Conservation (phyloP, 1,140 invertebrate genomes). For the Drosophila hydei region DNA sequence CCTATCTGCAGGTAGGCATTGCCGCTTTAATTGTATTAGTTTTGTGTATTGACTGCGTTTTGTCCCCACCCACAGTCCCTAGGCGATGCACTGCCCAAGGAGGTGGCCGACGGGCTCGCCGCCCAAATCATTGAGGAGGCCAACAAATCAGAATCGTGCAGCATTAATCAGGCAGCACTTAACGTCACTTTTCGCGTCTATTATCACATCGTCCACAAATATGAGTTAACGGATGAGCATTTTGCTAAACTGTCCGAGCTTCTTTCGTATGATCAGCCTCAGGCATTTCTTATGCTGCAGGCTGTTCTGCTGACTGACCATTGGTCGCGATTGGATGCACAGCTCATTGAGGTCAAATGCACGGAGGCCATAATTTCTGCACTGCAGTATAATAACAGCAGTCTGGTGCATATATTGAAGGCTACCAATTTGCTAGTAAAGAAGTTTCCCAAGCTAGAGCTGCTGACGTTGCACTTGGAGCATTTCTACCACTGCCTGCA, state of each 20-base stretch:
- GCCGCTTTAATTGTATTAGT: neutral
- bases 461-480: slow-evolving; percentile 47
- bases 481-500: slow-evolving; percentile 79
- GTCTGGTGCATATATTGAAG: slow-evolving; percentile 65
- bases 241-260: slow-evolving; percentile 42
- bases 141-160: slow-evolving; percentile 23
- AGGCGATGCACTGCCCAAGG: slow-evolving; percentile 54
- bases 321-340: slow-evolving; percentile 47
- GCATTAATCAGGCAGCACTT: slow-evolving; percentile 60
- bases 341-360: slow-evolving; percentile 48
- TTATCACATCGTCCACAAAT: slow-evolving; percentile 66
- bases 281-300: slow-evolving; percentile 61
- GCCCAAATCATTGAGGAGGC: slow-evolving; percentile 49
- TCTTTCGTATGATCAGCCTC: slow-evolving; percentile 28
- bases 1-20: slow-evolving; percentile 49
- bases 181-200: slow-evolving; percentile 70
- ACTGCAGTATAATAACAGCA: slow-evolving; percentile 46
- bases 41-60: neutral
- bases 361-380: slow-evolving; percentile 49
- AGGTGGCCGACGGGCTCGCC: slow-evolving; percentile 55
- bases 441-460: slow-evolving; percentile 60
- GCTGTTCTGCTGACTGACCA: slow-evolving; percentile 66
- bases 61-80: slow-evolving; percentile 33
- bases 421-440: slow-evolving; percentile 67
- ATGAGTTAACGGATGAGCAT: slow-evolving; percentile 50